phyloP scores from a whole-genome alignment of 2,113 vertebrate species.

The Xyrauchen texanus region DNA sequence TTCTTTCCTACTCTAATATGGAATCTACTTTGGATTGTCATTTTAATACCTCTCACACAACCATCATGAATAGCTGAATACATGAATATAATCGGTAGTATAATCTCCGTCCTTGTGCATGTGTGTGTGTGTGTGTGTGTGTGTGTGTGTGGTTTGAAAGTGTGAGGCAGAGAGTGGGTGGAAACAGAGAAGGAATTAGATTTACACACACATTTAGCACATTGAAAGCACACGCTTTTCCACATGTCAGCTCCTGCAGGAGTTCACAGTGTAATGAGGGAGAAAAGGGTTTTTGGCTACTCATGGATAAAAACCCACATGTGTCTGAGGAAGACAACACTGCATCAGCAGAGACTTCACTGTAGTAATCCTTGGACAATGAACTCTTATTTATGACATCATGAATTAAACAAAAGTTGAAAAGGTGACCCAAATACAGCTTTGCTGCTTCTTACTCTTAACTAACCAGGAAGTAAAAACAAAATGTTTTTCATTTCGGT shows the following conservation, averaged over 20 bases:
- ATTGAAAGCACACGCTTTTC: conserved; percentile 61
- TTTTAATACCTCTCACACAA: neutral
- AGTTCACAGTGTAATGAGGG: conserved; percentile 72
- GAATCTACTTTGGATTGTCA: neutral
- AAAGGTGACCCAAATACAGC: no score
- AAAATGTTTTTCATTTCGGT: no score
- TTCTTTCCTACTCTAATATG: no score
- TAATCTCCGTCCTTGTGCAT: neutral
- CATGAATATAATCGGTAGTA: no score
- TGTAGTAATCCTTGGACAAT: neutral
- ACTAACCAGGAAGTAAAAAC: no score
- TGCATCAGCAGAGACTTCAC: conserved; percentile 42
- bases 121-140: neutral
- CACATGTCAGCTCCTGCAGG: conserved; percentile 64
- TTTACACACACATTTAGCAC: conserved; percentile 24
- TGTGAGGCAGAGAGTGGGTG: neutral
- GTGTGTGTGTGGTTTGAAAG: conserved; percentile 4
- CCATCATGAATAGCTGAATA: neutral
- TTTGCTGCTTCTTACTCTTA: no score
- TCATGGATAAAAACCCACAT: conserved; percentile 60
- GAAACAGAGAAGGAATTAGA: neutral
- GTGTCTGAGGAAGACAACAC: conserved; percentile 16
- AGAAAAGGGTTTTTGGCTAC: conserved; percentile 67
- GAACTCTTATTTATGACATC: neutral
- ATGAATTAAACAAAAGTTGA: neutral